A percentile compares a stretch with the other conserved stretches of the same genome.
These are phyloP conservation scores for Myiotriccus ornatus DNA, from an alignment of 2,797 vertebrate species.

Conservation along the genomic window DNA sequence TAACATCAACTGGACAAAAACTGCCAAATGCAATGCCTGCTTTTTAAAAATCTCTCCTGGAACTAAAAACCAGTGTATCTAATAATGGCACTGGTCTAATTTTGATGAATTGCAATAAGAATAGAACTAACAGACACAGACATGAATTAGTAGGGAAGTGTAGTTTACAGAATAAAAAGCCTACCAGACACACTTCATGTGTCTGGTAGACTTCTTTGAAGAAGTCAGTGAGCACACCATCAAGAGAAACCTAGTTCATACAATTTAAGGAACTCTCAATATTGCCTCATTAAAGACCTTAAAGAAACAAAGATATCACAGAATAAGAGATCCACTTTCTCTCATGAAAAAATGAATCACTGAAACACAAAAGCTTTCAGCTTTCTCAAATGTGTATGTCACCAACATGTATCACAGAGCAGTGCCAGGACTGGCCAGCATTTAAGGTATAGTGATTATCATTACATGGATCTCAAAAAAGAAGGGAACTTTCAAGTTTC, in stretches of 20 bases:
- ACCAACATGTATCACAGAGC: background rate
- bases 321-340: background rate
- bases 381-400: background rate
- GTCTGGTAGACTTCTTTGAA: background rate
- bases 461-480: background rate
- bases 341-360: background rate
- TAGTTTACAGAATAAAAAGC: background rate
- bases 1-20: background rate
- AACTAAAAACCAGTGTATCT: background rate
- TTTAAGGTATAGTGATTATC: background rate
- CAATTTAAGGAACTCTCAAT: background rate
- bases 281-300: background rate
- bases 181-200: accelerated
- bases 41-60: background rate
- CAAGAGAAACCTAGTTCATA: background rate
- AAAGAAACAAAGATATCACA: background rate
- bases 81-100: background rate
- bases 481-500: background rate
- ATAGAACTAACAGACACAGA: background rate
- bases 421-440: background rate
- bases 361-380: background rate
- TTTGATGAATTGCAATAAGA: background rate
- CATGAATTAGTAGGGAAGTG: background rate
- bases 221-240: background rate
- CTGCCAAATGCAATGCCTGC: background rate